Base-by-base conservation (phyloP, 2,888 invertebrate genomes). In the Oscheius sp. region DNA sequence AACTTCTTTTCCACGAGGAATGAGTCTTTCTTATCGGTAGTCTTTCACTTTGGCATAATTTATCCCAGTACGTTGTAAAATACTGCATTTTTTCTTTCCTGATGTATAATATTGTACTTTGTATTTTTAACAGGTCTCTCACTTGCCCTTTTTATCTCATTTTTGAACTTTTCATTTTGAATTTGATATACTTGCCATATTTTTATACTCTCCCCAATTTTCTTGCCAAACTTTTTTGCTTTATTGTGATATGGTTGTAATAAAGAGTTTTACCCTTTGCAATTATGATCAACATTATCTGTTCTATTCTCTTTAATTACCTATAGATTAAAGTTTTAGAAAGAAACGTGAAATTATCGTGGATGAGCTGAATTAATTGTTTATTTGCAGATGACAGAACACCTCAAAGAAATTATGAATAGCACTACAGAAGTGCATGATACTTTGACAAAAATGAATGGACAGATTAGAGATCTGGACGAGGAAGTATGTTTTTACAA, bases 1-100 rank as follows among this genome's bases (percentile, higher is more conserved):
- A 81, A 46, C 69, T 86, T 5, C 68, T 86, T 25, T 86, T 85
- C 74, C 75, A 79, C 66, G 81, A 84, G 25, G 72, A 80, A 21
- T 80, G 23, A 52, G 7, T 18, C 45, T 21, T 61, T 41, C 55
- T 55, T 5, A 55, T 55, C 23, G 7, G 16, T 55, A 61, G 61
- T 43, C 61, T 61, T 61, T 61, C 43, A 55, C 5, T 23, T 35
- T 35, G 35, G 53, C 53, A 16, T 53, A 21, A 53, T 53, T 53
- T 21, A 18, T 53, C 53, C 53, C 53, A 18, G 53, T 53, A 21
- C 53, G 25, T 21, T 53, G 53, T 53, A 53, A 53, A 0, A 53
- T 21, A 23, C 12, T 21, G 9, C 53, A 23, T 21, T 53, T 3
- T 12, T 53, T 12, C 53, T 25, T 12, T 21, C 53, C 21, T 53